phyloP scores from a whole-genome alignment of 2,113 vertebrate species.

The Labeo rohita region DNA sequence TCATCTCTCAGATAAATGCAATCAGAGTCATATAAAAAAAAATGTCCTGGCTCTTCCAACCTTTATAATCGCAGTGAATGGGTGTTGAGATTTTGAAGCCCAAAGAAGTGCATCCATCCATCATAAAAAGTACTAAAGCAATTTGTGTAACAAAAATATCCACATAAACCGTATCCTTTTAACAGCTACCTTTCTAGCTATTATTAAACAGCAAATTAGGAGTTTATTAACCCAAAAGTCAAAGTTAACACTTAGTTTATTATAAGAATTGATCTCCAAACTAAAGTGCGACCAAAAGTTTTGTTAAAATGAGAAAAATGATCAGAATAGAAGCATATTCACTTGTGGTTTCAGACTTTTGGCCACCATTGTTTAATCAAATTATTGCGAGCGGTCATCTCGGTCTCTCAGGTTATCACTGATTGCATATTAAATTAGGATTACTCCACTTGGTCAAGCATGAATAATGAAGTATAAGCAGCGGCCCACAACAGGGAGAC shows the following conservation, averaged over 20 bases:
- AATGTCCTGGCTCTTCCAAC: too few relatives aligned
- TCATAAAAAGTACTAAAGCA: too few relatives aligned
- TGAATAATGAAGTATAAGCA: conserved; percentile 41
- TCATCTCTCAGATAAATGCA: too few relatives aligned
- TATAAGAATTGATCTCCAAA: too few relatives aligned
- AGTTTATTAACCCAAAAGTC: not conserved
- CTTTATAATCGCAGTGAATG: too few relatives aligned
- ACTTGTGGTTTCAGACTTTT: not conserved
- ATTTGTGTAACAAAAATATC: too few relatives aligned
- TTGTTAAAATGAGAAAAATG: not conserved
- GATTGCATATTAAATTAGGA: conserved; percentile 46
- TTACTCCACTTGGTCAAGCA: conserved; percentile 47
- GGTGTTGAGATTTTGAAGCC: too few relatives aligned
- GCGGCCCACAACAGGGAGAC: not conserved
- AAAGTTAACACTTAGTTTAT: not conserved
- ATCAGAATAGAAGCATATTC: not conserved
- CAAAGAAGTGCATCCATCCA: too few relatives aligned
- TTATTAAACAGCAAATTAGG: not conserved
- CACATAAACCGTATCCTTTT: too few relatives aligned
- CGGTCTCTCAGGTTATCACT: conserved; percentile 21
- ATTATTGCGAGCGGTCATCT: not conserved
- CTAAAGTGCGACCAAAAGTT: not conserved
- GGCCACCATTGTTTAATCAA: conserved; percentile 28
- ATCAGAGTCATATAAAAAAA: too few relatives aligned
- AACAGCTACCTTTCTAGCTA: not conserved